These are phyloP conservation scores for Tychaedon coryphoeus DNA, from an alignment of 2,113 vertebrate genomes.

Conservation along the genomic window DNA sequence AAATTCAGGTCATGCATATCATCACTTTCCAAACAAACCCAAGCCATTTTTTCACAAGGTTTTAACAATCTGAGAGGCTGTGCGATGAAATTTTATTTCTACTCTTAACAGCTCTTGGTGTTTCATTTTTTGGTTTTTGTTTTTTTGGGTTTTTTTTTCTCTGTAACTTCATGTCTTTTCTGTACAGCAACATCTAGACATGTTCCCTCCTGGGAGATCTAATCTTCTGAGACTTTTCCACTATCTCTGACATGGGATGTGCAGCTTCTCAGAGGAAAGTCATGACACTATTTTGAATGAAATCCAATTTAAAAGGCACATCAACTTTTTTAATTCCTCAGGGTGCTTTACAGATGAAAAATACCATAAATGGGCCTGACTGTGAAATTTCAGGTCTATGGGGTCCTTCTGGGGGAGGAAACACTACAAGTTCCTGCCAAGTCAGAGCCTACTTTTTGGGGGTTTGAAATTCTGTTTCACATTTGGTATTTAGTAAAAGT, in stretches of 20 bases:
- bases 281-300: not conserved
- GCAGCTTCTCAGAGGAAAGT: not conserved
- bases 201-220: not conserved
- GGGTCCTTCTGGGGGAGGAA: not conserved
- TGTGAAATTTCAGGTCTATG: not conserved
- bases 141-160: not conserved
- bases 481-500: not conserved
- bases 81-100: not conserved
- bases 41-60: not conserved
- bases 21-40: not conserved
- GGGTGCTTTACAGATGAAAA: not conserved
- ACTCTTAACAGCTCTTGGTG: not conserved
- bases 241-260: not conserved
- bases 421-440: not conserved
- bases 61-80: not conserved
- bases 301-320: not conserved
- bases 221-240: constrained; percentile 3
- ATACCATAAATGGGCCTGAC: constrained; percentile 21
- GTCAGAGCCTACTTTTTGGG: not conserved
- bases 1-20: not conserved
- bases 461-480: not conserved
- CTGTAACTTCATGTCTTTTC: not conserved
- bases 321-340: not conserved
- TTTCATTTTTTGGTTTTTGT: not conserved
- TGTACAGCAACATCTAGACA: not conserved